Conservation (phyloP, 2,113 vertebrate genomes). For the Gadus chalcogrammus region DNA sequence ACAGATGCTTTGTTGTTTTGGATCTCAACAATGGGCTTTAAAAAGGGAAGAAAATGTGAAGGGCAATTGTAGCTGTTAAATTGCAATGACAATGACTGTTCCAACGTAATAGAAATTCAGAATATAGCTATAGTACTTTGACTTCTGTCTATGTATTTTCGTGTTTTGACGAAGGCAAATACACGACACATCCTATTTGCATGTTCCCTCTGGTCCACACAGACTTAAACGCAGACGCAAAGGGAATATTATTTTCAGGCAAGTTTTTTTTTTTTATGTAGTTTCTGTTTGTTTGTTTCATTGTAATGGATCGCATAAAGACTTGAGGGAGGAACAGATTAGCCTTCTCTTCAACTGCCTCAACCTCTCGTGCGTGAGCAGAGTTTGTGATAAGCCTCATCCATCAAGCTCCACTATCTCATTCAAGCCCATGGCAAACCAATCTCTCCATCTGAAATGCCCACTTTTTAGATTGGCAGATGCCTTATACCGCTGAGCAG, state of each 20-base stretch:
- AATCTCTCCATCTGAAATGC: constrained; percentile 43
- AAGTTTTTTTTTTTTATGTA: constrained; percentile 4
- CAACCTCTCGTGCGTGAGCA: constrained; percentile 26
- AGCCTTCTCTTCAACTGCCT: constrained; percentile 38
- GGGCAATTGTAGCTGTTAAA: too few relatives aligned
- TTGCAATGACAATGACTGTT: too few relatives aligned
- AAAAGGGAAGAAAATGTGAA: too few relatives aligned
- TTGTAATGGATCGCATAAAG: constrained; percentile 42
- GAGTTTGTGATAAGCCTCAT: constrained; percentile 49
- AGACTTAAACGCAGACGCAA: constrained; percentile 4
- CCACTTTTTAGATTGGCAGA: constrained; percentile 38
- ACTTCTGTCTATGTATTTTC: too few relatives aligned
- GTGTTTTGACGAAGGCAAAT: neutral
- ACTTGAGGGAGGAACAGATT: constrained; percentile 19
- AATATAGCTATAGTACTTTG: too few relatives aligned
- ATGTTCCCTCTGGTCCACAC: constrained; percentile 13
- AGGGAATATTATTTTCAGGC: constrained; percentile 24
- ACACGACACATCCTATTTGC: constrained; percentile 22
- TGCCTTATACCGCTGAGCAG: constrained; percentile 3
- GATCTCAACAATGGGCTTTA: too few relatives aligned
- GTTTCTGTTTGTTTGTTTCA: constrained; percentile 20
- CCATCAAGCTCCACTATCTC: constrained; percentile 49
- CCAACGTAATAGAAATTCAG: too few relatives aligned
- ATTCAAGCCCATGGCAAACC: constrained; percentile 39
- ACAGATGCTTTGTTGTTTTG: too few relatives aligned